Evolutionary conservation across 1,140 invertebrate species (phyloP), one percentile per base, ranked within the genome.

Genomic region (Atopsyche davidsoni): DNA sequence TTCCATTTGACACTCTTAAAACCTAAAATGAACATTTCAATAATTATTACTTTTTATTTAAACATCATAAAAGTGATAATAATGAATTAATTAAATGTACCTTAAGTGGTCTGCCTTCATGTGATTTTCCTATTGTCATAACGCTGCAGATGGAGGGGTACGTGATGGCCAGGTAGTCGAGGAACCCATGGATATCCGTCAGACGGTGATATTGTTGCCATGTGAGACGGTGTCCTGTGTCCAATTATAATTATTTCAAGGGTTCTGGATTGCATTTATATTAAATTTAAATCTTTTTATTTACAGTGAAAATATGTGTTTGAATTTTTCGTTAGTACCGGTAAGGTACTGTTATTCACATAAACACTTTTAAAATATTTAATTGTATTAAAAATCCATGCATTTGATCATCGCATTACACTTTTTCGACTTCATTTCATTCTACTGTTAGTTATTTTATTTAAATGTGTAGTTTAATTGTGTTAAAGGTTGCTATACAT

Each of bases 201-300:
- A 86, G 54, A 53, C 84, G 76, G 62, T 89, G 86, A 62, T 89
- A 91, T 32, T 84, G 77, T 61, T 81, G 80, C 85, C 86, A 90
- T n/a, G 84, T 87, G 75, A 90, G 77, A 7, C 81, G 77, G 59
- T 90, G 86, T 36, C 85, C 87, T 85, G 60, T 47, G 65, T 63
- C 45, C 32, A 48, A 25, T 34, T 4, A 32, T 10, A 38, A 22
- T 31, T 36, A 32, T n/a, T n/a, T n/a, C n/a, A n/a, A n/a, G n/a
- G n/a, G n/a, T n/a, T n/a, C 7, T 28, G 25, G 6, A 7, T 7
- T 28, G 25, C 7, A 28, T 28, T 28, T 28, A n/a, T 7, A 28
- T 28, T 28, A 28, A 7, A 7, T 28, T 28, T 7, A 7, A 40
- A n/a, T n/a, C n/a, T n/a, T 6, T 45, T 45, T 31, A 17, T 45